A percentile compares a stretch with the other conserved stretches of the same genome.
Evolutionary conservation across 2,113 vertebrate genomes (phyloP).

Genomic region (Cryptotis parvus): DNA sequence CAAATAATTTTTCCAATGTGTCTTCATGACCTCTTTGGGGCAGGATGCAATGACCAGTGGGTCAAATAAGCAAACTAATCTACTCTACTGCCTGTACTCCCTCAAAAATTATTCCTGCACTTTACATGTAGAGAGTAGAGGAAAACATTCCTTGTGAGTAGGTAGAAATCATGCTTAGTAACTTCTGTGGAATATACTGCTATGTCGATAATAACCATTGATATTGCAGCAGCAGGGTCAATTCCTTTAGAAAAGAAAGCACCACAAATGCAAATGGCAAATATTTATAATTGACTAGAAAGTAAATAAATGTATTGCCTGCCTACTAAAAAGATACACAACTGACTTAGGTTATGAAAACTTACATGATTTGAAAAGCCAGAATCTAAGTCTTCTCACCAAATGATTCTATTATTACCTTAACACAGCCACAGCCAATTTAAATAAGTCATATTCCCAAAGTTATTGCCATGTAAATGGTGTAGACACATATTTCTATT

Average conservation of each 20-base stretch:
- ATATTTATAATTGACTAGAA: slow-evolving; percentile 33
- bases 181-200: not conserved
- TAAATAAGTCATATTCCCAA: slow-evolving; percentile 25
- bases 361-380: not conserved
- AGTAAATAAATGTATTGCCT: not conserved
- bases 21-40: slow-evolving; percentile 33
- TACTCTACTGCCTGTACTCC: not conserved
- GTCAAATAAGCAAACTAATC: slow-evolving; percentile 23
- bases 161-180: not conserved
- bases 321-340: not conserved
- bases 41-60: not conserved
- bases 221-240: not conserved
- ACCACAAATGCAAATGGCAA: slow-evolving; percentile 14
- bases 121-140: not conserved
- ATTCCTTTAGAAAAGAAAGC: not conserved
- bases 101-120: not conserved
- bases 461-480: not conserved
- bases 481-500: not conserved
- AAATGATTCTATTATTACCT: too few relatives aligned
- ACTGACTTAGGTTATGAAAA: not conserved
- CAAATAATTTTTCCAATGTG: slow-evolving; percentile 46
- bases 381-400: not conserved
- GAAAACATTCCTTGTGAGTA: not conserved
- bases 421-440: not conserved
- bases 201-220: not conserved